Conservation (phyloP, 2,888 invertebrate species). For the Drosophila histrio region DNA sequence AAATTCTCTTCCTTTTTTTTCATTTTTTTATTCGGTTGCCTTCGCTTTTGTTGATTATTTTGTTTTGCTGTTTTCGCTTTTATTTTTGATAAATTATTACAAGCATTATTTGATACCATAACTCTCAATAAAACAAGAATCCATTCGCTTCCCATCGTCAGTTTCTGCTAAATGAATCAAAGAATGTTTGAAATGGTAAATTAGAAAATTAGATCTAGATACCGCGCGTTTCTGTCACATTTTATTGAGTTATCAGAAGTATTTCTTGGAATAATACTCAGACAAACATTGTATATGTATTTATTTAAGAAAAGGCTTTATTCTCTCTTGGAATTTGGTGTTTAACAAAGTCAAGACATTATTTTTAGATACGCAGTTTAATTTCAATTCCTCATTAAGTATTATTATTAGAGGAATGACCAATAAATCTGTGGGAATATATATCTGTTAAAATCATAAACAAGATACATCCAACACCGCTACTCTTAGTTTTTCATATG, state of each 20-base stretch:
- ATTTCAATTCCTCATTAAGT: not conserved
- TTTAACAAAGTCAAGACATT: not conserved
- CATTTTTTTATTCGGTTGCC: not conserved
- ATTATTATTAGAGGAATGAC: too few species aligned
- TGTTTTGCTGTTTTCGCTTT: slow-evolving; percentile 32
- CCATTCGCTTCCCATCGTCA: too few species aligned
- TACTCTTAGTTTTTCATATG: too few species aligned
- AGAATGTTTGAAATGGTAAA: not conserved
- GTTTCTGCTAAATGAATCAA: too few species aligned
- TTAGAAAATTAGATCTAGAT: not conserved
- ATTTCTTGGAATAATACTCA: not conserved
- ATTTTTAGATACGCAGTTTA: not conserved
- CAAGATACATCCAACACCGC: too few species aligned
- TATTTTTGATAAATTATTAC: slow-evolving; percentile 2
- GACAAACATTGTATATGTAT: not conserved
- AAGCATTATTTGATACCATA: slow-evolving; percentile 10
- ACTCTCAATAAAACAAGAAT: not conserved
- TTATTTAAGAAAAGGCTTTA: not conserved
- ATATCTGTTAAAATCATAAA: too few species aligned
- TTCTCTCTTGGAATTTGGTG: too few species aligned
- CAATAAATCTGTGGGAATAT: too few species aligned
- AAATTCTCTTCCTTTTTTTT: slow-evolving; percentile 13
- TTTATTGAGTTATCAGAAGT: slow-evolving; percentile 2
- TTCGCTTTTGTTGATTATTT: slow-evolving; percentile 27
- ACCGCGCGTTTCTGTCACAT: not conserved